Evolutionary conservation across 2,888 invertebrate species (phyloP).

Genomic region (Synanthedon vespiformis): DNA sequence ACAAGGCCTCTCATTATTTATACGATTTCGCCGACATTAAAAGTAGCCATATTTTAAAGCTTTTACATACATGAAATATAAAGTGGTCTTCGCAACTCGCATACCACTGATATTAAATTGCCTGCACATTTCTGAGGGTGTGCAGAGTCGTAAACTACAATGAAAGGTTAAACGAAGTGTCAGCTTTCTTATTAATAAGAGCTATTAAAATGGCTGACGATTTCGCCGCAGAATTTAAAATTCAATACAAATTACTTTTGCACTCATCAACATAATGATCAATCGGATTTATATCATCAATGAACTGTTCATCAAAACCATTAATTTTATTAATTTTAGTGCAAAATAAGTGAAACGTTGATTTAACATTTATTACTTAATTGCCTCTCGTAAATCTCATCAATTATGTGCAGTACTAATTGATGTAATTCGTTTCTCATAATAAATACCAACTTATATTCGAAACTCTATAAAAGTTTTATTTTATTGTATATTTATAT

Average conservation of each 20-base stretch:
- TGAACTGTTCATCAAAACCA: background rate
- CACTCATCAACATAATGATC: background rate
- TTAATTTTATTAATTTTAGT: background rate
- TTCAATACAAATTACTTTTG: no score
- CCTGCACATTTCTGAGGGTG: background rate
- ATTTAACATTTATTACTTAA: background rate
- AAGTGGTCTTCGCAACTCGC: no score
- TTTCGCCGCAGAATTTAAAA: no score
- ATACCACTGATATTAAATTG: background rate
- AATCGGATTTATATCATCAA: background rate
- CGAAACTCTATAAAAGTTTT: no score
- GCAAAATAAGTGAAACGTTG: background rate
- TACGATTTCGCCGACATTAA: no score
- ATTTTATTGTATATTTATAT: no score
- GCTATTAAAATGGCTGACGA: background rate
- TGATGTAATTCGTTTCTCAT: no score
- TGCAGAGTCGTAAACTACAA: background rate
- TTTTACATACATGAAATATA: no score
- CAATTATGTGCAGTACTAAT: background rate
- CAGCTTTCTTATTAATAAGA: background rate
- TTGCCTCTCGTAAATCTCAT: background rate
- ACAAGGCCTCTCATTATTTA: no score
- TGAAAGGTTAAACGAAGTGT: background rate
- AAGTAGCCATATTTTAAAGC: no score
- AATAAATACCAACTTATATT: no score